A percentile compares a stretch with the other conserved stretches of the same genome.
Conservation (phyloP, 1,140 invertebrate species). For the Meloidogyne chitwoodi region DNA sequence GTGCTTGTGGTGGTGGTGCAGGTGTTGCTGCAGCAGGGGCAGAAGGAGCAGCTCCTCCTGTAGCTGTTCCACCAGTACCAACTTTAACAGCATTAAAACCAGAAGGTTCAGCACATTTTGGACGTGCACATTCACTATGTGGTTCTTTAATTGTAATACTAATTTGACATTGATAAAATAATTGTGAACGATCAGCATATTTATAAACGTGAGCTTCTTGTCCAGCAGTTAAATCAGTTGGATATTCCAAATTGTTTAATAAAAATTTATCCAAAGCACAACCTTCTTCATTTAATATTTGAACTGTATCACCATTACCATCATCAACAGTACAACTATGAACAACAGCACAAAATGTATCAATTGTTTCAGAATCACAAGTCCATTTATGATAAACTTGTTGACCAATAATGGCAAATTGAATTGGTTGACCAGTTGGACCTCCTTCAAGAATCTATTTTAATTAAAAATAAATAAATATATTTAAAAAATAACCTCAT, state of each 20-base stretch:
- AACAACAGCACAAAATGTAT: constrained; percentile 59
- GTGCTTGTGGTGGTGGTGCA: neutral
- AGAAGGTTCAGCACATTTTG: constrained; percentile 53
- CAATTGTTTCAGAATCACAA: constrained; percentile 58
- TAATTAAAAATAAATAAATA: neutral
- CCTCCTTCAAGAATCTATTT: constrained; percentile 57
- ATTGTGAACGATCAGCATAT: constrained; percentile 57
- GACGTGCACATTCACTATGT: constrained; percentile 53
- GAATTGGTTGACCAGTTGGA: constrained; percentile 56
- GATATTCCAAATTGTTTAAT: constrained; percentile 59
- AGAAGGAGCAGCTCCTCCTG: too few relatives aligned
- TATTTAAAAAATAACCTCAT: constrained; percentile 43
- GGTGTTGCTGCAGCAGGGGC: constrained; percentile 21
- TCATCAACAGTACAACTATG: constrained; percentile 59
- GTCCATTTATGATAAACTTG: constrained; percentile 61
- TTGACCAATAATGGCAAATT: constrained; percentile 60
- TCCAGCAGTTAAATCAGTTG: constrained; percentile 56
- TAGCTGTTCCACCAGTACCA: constrained; percentile 34
- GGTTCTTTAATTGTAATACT: constrained; percentile 60
- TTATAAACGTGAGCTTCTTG: constrained; percentile 61
- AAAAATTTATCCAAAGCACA: constrained; percentile 59
- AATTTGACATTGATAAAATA: constrained; percentile 60
- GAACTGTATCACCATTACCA: constrained; percentile 58
- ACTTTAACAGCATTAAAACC: constrained; percentile 55
- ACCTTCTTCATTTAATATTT: constrained; percentile 58